Evolutionary conservation across 2,888 invertebrate genomes (phyloP).

Genomic region (Dichetophora obliterata): DNA sequence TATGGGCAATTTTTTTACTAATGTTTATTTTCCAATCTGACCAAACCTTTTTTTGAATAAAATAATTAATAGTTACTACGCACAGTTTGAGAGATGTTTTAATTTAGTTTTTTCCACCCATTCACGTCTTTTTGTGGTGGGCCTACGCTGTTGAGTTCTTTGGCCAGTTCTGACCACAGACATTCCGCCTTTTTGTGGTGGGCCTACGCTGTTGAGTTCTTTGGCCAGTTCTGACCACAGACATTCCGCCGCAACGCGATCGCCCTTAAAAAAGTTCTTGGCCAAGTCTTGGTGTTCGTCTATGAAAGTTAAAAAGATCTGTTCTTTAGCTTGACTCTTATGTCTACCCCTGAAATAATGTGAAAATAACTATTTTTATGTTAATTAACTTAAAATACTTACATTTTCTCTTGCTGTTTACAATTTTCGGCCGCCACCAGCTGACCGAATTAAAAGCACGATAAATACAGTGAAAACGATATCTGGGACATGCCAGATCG

Average conservation of each 20-base stretch:
- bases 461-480: too few relatives aligned
- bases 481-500: too few relatives aligned
- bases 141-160: not conserved
- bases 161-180: not conserved
- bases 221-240: not conserved
- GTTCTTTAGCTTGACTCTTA: not conserved
- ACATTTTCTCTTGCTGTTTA: too few relatives aligned
- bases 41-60: too few relatives aligned
- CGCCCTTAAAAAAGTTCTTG: not conserved
- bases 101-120: not conserved
- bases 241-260: not conserved
- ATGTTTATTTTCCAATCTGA: not conserved
- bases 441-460: too few relatives aligned
- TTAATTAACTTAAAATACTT: too few relatives aligned
- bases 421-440: too few relatives aligned
- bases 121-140: not conserved
- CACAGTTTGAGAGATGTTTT: not conserved
- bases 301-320: not conserved
- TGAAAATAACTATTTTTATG: too few relatives aligned
- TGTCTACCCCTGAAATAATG: too few relatives aligned
- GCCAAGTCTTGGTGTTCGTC: not conserved
- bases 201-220: not conserved
- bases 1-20: not conserved
- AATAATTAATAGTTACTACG: too few relatives aligned
- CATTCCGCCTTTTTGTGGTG: not conserved